Base-by-base conservation (phyloP, 2,888 invertebrate species). In the Biston stratarius region DNA sequence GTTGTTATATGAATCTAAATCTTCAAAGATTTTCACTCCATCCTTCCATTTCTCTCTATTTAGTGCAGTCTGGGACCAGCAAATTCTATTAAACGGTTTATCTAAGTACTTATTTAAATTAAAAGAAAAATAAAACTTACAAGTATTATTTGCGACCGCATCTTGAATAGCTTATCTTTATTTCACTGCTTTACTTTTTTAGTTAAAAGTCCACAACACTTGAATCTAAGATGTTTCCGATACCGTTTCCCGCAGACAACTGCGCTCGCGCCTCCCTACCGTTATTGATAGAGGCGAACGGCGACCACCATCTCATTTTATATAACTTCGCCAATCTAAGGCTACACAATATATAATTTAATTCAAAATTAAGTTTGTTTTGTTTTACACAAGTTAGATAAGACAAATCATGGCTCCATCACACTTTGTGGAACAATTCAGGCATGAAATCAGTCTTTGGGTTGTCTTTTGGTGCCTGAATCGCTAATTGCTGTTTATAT, bases 351-450 rank as follows among this genome's bases (percentile, higher is more conserved):
- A 80, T 80, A 83, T 84, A 85, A 87, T 84, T 82, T 77, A 84
- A 86, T 80, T 84, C 78, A 78, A 81, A 82, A 79, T 74, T 77
- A 75, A 77, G 77, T 84, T 85, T 79, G 82, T 90, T 88, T 90
- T 88, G 85, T 89, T 88, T 87, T 86, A 83, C 74, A 80, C 78
- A 76, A 81, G 87, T 90, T 91, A 90, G 89, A 89, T 91, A 90
- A 92, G 83, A 77, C 76, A 80, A 81, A 83, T 80, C 76, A 78
- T 78, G 81, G 80, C 81, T 78, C 82, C 81, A 81, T 83, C 79
- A 83, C 83, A 85, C 84, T 85, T 85, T 83, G 71, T 71, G 71
- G 70, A 80, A 75, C 78, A 72, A 82, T 73, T 83, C 79, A 83
- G 82, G 83, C 87, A 78, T 88, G 82, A 89, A 89, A 86, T 85